Evolutionary conservation across 2,797 vertebrate genomes (phyloP), one percentile per base, ranked within the genome.

Genomic region (Mionectes olivaceus): DNA sequence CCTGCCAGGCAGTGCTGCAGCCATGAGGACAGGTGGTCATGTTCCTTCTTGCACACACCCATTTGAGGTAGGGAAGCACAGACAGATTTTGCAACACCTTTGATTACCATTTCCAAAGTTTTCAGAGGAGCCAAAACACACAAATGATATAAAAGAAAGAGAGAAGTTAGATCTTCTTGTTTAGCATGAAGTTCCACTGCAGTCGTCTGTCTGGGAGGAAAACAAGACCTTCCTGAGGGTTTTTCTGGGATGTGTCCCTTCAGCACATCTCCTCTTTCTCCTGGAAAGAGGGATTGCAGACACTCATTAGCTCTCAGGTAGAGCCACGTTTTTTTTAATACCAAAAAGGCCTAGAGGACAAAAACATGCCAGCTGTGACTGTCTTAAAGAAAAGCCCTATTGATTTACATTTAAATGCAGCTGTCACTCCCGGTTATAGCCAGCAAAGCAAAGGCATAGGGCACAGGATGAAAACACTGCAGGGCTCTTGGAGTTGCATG

Each of bases 391-490:
- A 89, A 93, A 91, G 60, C 63, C 52, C 53, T 68, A 23, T 81
- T 90, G 76, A 93, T 89, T 94, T 90, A 55, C 73, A 52, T 83
- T n/a, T 19, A 70, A 75, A 60, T 23, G 75, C 85, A 96, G 94
- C 91, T 95, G 90, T 84, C 87, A 16, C 78, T 92, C 0, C 24
- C 0, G 0, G 27, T 44, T 60, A 32, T 19, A 67, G 77, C 68
- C 76, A 27, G 77, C 41, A 63, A 59, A 68, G 84, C 46, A 46
- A 41, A 70, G 59, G 85, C 74, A 27, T 0, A 56, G 33, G 74
- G 43, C 35, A 11, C 1, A 3, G 69, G 1, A 8, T 50, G 55
- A 13, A 88, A 97, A 67, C 63, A 22, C 37, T 32, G 71, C 52
- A 12, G 69, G 49, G 77, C 12, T 1, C 47, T 37, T 17, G 10